A percentile compares a stretch with the other conserved stretches of the same genome.
phyloP scores from a whole-genome alignment of 2,797 vertebrate species.

The Leucoraja ocellata region DNA sequence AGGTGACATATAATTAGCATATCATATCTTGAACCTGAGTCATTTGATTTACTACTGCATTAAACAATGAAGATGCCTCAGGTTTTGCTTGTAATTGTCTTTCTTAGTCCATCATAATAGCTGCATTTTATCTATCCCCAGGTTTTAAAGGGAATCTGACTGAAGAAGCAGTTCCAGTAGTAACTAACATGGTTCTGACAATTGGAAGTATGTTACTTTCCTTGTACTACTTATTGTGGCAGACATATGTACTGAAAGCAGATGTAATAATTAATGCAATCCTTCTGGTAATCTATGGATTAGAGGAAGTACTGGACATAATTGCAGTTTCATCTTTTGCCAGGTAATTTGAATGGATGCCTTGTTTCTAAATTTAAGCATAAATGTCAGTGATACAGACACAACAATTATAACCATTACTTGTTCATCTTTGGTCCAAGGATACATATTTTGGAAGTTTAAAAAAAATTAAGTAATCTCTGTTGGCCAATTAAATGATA shows the following conservation, averaged over 20 bases:
- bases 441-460: neutral
- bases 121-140: neutral
- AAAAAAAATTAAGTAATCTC: neutral
- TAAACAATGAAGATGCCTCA: neutral
- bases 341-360: slow-evolving; percentile 25
- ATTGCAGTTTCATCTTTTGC: slow-evolving; percentile 27
- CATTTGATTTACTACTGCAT: neutral
- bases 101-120: neutral
- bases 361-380: neutral
- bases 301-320: slow-evolving; percentile 22
- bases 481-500: neutral
- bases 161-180: slow-evolving; percentile 30
- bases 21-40: neutral
- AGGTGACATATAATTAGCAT: neutral
- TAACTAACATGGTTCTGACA: slow-evolving; percentile 9
- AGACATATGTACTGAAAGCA: slow-evolving; percentile 39
- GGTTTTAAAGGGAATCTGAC: slow-evolving; percentile 39
- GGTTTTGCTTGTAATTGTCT: neutral
- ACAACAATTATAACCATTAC: neutral
- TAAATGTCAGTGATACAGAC: neutral
- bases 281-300: slow-evolving; percentile 28
- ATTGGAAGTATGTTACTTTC: slow-evolving; percentile 32
- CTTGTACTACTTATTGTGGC: slow-evolving; percentile 39
- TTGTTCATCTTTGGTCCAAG: neutral
- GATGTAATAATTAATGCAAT: slow-evolving; percentile 36